Evolutionary conservation across 2,888 invertebrate species (phyloP).

Genomic region (Empis stercorea): DNA sequence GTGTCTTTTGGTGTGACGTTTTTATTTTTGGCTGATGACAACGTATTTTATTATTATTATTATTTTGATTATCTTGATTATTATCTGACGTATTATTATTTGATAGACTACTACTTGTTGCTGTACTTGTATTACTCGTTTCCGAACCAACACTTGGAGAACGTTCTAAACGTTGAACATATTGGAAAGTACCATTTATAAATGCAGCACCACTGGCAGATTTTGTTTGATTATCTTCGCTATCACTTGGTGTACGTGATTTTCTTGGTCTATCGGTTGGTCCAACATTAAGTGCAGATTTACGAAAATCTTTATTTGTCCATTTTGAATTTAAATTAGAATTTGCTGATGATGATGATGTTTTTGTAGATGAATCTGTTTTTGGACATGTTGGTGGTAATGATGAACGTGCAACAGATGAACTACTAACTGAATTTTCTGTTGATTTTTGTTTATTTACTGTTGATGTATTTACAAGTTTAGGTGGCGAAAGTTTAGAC

Average conservation of each 20-base stretch:
- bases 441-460: slow-evolving; percentile 27
- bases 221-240: slow-evolving; percentile 21
- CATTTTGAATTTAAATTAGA: slow-evolving; percentile 31
- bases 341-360: slow-evolving; percentile 37
- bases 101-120: slow-evolving; percentile 21
- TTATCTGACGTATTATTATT: slow-evolving; percentile 7
- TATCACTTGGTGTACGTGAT: slow-evolving; percentile 34
- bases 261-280: slow-evolving; percentile 34
- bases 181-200: slow-evolving; percentile 14
- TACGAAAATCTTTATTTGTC: slow-evolving; percentile 60
- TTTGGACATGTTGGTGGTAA: slow-evolving; percentile 23
- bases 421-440: slow-evolving; percentile 21
- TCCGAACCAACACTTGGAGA: slow-evolving; percentile 39
- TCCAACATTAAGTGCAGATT: slow-evolving; percentile 58
- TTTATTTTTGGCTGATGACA: slow-evolving; percentile 17
- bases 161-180: slow-evolving; percentile 24
- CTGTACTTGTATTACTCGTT: slow-evolving; percentile 35
- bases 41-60: slow-evolving; percentile 32
- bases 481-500: slow-evolving; percentile 29
- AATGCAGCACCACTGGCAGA: slow-evolving; percentile 9
- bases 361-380: slow-evolving; percentile 32
- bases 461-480: slow-evolving; percentile 17
- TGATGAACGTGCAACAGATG: slow-evolving; percentile 12
- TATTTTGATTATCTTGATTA: too few relatives aligned
- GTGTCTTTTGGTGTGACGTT: slow-evolving; percentile 27